phyloP scores from a whole-genome alignment of 2,113 vertebrate species.

The Nannospalax galili region DNA sequence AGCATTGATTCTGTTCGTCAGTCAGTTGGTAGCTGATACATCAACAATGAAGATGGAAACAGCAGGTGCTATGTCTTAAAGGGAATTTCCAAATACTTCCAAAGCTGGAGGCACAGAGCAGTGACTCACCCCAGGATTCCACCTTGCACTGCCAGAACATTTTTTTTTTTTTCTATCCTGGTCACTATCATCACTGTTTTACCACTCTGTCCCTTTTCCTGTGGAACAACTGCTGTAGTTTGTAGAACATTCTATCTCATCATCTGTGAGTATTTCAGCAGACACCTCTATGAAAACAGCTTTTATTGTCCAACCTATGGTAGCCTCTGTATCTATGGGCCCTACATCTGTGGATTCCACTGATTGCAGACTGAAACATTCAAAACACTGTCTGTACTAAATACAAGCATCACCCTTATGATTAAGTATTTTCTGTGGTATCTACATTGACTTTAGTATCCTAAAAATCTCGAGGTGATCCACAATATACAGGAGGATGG shows the following conservation, averaged over 20 bases:
- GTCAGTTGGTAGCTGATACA: background rate
- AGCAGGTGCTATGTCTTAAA: background rate
- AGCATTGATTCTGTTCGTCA: slow-evolving; percentile 29
- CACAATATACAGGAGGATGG: background rate
- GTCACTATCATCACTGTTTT: background rate
- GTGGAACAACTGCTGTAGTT: background rate
- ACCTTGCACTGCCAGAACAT: too few species aligned
- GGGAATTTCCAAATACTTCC: background rate
- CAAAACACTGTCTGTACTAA: background rate
- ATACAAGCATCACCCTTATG: background rate
- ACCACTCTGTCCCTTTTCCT: background rate
- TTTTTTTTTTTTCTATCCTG: background rate
- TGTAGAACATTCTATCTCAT: background rate
- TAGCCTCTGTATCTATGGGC: background rate
- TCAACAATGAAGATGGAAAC: background rate
- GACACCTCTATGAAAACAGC: background rate
- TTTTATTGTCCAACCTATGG: background rate
- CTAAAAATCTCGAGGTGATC: background rate
- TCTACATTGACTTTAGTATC: too few species aligned
- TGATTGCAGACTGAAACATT: background rate
- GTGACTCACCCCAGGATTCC: background rate
- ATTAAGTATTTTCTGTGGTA: background rate
- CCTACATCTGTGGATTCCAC: background rate
- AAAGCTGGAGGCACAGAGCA: background rate
- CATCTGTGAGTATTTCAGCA: background rate